Evolutionary conservation across 1,140 invertebrate genomes (phyloP), one percentile per base, ranked within the genome.

Genomic region (Leguminivora glycinivorella): DNA sequence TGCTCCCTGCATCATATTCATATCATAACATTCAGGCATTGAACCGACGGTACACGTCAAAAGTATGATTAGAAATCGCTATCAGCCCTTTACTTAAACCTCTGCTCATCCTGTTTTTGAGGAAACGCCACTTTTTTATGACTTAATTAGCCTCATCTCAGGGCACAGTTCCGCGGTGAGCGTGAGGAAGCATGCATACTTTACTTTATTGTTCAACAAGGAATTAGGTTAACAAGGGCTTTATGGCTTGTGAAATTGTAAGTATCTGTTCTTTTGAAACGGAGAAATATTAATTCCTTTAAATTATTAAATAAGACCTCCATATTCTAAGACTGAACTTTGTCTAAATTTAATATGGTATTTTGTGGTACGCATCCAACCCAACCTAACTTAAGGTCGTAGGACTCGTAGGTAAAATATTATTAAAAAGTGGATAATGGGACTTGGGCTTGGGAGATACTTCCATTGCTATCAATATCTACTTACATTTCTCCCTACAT

Each of bases 61-160:
- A 52, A 52, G 19, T 60, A 6, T 34, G 17, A 43, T 43, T 17
- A 43, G 0, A 60, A 60, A 2, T 19, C 58, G 58, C 58, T 31
- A 22, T 17, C 7, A 9, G 25, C 25, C 34, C 26, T n/a, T 17
- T 63, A 31, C 58, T 63, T 63, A 17, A 17, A 9, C 26, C 6
- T 9, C 5, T 29, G n/a, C n/a, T 7, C 34, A 58, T 58, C 79
- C 78, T 83, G 81, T 76, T 71, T 77, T 72, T 69, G 70, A 83
- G 79, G 80, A 81, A 87, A 82, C 72, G 77, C 71, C 77, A 77
- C 74, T 84, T 87, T 34, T 88, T 88, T 88, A 88, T 80, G 80
- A 78, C 80, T 88, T 87, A 87, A 87, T 88, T 88, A 85, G 86
- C 75, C 76, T 83, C 80, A 85, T 85, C 84, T 82, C 78, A 56